These are phyloP conservation scores for Serinus canaria DNA, from an alignment of 2,113 vertebrate genomes.

Conservation along the genomic window DNA sequence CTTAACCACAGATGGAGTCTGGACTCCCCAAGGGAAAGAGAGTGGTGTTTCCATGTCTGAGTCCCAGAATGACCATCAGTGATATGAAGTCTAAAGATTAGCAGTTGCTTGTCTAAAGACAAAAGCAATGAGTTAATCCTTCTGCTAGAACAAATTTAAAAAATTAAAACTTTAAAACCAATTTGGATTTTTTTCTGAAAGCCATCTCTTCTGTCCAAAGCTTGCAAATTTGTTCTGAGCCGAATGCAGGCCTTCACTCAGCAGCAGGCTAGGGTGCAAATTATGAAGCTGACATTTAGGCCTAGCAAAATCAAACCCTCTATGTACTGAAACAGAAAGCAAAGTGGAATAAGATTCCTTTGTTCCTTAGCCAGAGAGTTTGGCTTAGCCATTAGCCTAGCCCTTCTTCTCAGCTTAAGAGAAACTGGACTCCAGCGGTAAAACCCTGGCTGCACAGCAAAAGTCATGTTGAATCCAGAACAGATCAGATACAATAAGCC, in stretches of 20 bases:
- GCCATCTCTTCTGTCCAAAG: neutral
- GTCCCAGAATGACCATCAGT: neutral
- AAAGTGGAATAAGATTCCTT: neutral
- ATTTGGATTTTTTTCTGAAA: neutral
- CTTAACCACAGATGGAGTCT: neutral
- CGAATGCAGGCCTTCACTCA: neutral
- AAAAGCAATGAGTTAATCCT: neutral
- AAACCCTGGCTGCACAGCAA: neutral
- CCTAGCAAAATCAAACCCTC: neutral
- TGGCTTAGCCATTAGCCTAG: neutral
- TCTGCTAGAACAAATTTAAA: neutral
- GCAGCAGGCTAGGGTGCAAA: neutral
- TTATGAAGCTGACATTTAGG: neutral
- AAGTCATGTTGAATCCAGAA: neutral
- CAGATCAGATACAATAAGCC: neutral
- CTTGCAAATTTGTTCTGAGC: neutral
- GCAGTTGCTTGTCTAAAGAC: neutral
- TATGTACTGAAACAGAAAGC: neutral
- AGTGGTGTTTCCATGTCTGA: accelerated
- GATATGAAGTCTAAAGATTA: neutral
- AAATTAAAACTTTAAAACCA: neutral
- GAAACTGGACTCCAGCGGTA: neutral
- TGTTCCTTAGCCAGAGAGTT: neutral
- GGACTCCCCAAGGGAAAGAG: neutral
- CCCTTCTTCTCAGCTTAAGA: neutral